Evolutionary conservation across 2,113 vertebrate genomes (phyloP).

Genomic region (Pelusios castaneus): DNA sequence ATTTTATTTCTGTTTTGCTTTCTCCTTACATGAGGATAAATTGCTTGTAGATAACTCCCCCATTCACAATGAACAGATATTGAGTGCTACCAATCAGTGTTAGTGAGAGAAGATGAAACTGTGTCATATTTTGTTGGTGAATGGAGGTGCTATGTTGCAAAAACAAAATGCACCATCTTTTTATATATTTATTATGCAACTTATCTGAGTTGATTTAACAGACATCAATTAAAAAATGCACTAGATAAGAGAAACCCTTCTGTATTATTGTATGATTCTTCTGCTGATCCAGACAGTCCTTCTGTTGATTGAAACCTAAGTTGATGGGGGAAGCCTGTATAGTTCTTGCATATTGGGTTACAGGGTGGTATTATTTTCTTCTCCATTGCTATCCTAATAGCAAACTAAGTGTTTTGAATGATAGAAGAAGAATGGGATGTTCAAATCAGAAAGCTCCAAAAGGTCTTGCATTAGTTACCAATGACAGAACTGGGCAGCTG

Average conservation of each 20-base stretch:
- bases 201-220: neutral
- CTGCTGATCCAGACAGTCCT: neutral
- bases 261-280: neutral
- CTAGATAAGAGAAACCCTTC: neutral
- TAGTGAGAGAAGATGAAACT: neutral
- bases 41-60: too few species aligned
- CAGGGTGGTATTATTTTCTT: neutral
- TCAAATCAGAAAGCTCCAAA: neutral
- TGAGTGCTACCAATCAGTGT: accelerated
- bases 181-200: neutral
- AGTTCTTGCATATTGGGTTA: neutral
- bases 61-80: neutral
- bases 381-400: neutral
- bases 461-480: neutral
- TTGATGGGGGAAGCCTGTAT: neutral
- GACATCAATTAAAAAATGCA: neutral
- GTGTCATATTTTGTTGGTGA: neutral
- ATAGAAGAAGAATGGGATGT: neutral
- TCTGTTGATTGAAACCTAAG: neutral
- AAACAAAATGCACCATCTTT: neutral
- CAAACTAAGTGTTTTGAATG: neutral
- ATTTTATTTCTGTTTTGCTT: accelerated
- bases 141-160: neutral
- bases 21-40: neutral
- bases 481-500: neutral